Base-by-base conservation (phyloP, 2,888 invertebrate genomes). In the Leucania comma region DNA sequence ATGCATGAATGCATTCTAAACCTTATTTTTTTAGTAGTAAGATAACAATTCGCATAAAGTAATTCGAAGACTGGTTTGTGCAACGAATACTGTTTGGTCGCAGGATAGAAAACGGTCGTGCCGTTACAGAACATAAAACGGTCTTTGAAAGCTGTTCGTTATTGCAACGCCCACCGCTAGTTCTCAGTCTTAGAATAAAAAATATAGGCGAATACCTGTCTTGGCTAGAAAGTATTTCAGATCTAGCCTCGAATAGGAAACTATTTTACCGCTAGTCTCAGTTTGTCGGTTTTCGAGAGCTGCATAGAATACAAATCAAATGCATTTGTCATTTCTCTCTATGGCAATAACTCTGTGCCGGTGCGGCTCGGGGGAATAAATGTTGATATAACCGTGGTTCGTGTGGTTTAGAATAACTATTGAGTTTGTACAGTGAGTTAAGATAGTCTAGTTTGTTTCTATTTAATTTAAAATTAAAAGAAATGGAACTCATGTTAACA, bases 231-330 rank as follows among this genome's bases (percentile, higher is more conserved):
- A 20, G 14, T 51, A 57, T 60, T 53, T 26, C n/a, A 56, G 38
- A 17, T 42, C 22, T 9, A 24, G 10, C 26, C 2, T 61, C 22
- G 35, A 58, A 64, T 51, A 22, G 42, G 22, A 58, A 62, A 63
- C 54, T 67, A 71, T 76, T 32, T 72, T 54, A 63, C 46, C 20
- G 56, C n/a, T 22, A 56, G 61, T 14, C 50, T 35, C 66, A 61
- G 76, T 75, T 75, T 75, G 78, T 75, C 51, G 76, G 60, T 61
- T 72, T 51, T 60, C 64, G 51, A 20, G 58, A 63, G 59, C 70
- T 78, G 85, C 76, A 56, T 46, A 29, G 83, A 78, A 87, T 87
- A 85, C 86, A 87, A 87, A 87, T 87, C 82, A 81, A 83, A 84
- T 81, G 85, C 83, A 84, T 85, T 86, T 83, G 83, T 87, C 85